Evolutionary conservation across 2,113 vertebrate species (phyloP), one percentile per base, ranked within the genome.

Genomic region (Pseudorhombus dupliciocellatus): DNA sequence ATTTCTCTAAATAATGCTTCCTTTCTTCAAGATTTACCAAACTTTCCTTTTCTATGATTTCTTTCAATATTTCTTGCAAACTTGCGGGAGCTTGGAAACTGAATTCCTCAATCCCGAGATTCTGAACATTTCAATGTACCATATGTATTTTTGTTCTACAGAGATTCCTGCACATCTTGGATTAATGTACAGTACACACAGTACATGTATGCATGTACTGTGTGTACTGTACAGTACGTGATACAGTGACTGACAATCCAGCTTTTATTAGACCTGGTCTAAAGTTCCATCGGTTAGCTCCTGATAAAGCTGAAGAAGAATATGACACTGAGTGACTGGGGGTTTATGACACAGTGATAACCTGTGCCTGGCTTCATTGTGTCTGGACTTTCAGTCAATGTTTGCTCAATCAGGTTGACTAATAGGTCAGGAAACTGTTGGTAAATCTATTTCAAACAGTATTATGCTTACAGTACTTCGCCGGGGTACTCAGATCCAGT

Each of bases 301-400:
- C 42, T 85, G 84, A 90, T 86, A 88, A 77, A 75, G 66, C 15
- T 42, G 31, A 22, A 22, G 50, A 77, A 68, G 46, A 77, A 81
- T 81, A 77, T 84, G 20, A 24, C 42, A 68, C n/a, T 0, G 11
- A 65, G 46, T 2, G 14, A 71, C 59, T 40, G 24, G 5, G 12
- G 22, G 7, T 79, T 88, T 83, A 88, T 74, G 65, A 74, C 67
- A 57, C 26, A 30, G 63, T 0, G 40, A 74, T 80, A 71, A 48
- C 66, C 53, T 64, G 69, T 66, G 24, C 59, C 77, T 84, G 75
- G 75, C 81, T 84, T 84, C 82, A 84, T 82, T 77, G 48, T 87
- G 83, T 88, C 90, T 90, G 88, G 62, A 89, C 90, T 78, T 88
- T 88, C 70, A 81, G 77, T 65, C 68, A 87, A 31, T 87, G 51